A percentile compares a stretch with the other conserved stretches of the same genome.
Conservation (phyloP, 2,113 vertebrate genomes). For the Chloroceryle aenea region DNA sequence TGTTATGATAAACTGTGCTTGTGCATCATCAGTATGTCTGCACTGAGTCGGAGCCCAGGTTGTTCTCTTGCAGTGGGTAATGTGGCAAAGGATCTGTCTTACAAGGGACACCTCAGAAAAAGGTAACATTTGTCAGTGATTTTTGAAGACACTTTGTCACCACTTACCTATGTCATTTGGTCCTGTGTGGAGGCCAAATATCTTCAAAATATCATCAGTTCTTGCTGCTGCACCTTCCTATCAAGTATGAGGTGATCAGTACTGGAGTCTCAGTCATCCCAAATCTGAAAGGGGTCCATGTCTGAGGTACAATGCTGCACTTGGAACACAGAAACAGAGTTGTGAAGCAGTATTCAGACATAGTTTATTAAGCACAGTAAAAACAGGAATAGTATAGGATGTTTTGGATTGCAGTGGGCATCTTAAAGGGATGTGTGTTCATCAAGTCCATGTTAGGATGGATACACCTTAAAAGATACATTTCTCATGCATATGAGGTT, state of each 20-base stretch:
- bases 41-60: neutral
- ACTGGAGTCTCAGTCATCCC: fast-evolving
- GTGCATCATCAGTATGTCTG: neutral
- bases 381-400: neutral
- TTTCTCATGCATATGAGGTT: neutral
- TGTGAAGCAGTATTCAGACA: neutral
- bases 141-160: neutral
- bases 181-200: neutral
- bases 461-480: neutral
- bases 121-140: neutral
- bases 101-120: neutral
- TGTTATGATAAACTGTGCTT: neutral
- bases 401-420: neutral
- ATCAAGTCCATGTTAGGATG: neutral
- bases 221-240: neutral
- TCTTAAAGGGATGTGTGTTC: neutral
- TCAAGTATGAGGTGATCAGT: neutral
- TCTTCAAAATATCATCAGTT: neutral
- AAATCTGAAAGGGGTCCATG: neutral
- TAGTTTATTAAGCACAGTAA: neutral
- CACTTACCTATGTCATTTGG: neutral
- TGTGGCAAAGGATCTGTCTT: neutral
- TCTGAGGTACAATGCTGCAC: neutral
- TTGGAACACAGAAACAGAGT: neutral
- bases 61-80: neutral